Base-by-base conservation (phyloP, 2,888 invertebrate genomes). In the Zaprionus obscuricornis region DNA sequence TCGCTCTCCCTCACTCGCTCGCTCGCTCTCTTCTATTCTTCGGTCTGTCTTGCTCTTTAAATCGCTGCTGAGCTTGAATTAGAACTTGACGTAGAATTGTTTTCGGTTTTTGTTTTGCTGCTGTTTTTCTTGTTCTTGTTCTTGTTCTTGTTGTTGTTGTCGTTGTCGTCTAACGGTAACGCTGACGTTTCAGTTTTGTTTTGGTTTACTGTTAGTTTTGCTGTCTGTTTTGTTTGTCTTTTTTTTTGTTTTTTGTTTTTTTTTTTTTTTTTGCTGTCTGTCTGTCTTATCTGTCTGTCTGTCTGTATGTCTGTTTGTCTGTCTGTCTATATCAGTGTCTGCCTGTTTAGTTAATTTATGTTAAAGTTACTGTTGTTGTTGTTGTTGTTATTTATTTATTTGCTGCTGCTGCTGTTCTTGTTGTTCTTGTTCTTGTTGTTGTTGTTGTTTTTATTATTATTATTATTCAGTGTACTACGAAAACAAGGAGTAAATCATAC, bases 401-500 rank as follows among this genome's bases (percentile, higher is more conserved):
- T 42, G 31, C 46, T 36, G 7, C 31, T 26, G 20, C 17, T 45
- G 20, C 49, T 31, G 24, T 47, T n/a, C n/a, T 55, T 33, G 10
- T 42, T 49, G 18, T 54, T 64, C 26, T 47, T 54, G 39, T 39
- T 33, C 46, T 50, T 45, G 40, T 57, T 62, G 46, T 73, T 66
- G 31, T 33, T 54, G 63, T 64, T 43, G 54, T 63, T 64, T 67
- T n/a, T n/a, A n/a, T n/a, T n/a, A n/a, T n/a, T n/a, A n/a, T n/a
- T n/a, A n/a, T n/a, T n/a, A n/a, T n/a, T n/a, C n/a, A n/a, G 72
- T 86, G 82, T 87, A 81, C 87, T 89, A 88, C 89, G 89, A 88
- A 88, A n/a, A 88, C 87, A 89, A 88, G 88, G 87, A 88, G 86
- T 4, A 90, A 89, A 89, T 89, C 85, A 89, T 89, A 89, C 78